A percentile compares a stretch with the other conserved stretches of the same genome.
These are phyloP conservation scores for Psilanteris sp. DNA, from an alignment of 1,140 invertebrate species.

Conservation along the genomic window DNA sequence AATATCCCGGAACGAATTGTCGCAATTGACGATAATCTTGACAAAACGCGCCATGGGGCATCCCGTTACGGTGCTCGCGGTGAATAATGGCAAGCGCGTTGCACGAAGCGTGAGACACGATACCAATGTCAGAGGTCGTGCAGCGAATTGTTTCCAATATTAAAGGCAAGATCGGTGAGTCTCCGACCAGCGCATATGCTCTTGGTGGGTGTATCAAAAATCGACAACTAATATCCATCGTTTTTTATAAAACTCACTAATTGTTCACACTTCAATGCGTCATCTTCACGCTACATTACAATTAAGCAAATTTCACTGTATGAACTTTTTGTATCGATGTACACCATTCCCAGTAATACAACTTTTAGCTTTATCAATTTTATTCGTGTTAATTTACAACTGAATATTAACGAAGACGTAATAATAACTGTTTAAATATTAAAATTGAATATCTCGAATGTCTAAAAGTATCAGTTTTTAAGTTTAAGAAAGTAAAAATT, in stretches of 20 bases:
- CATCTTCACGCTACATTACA: not conserved
- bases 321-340: not conserved
- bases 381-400: too few relatives aligned
- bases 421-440: too few relatives aligned
- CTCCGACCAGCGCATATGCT: constrained; percentile 28
- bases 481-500: too few relatives aligned
- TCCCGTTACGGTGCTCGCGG: constrained; percentile 23
- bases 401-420: too few relatives aligned
- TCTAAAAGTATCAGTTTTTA: too few relatives aligned
- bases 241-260: constrained; percentile 20
- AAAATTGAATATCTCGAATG: too few relatives aligned
- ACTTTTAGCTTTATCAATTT: too few relatives aligned
- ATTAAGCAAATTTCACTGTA: too few relatives aligned
- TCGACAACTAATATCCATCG: constrained; percentile 35
- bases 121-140: constrained; percentile 54
- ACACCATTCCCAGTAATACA: too few relatives aligned
- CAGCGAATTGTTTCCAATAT: constrained; percentile 58
- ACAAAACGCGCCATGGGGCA: constrained; percentile 42
- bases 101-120: constrained; percentile 57
- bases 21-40: constrained; percentile 54
- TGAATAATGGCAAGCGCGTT: constrained; percentile 48
- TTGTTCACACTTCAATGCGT: constrained; percentile 9
- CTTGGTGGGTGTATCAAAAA: constrained; percentile 21
- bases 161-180: constrained; percentile 34
- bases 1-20: constrained; percentile 55